Evolutionary conservation across 2,797 vertebrate genomes (phyloP).

Genomic region (Pseudochaenichthys georgianus): DNA sequence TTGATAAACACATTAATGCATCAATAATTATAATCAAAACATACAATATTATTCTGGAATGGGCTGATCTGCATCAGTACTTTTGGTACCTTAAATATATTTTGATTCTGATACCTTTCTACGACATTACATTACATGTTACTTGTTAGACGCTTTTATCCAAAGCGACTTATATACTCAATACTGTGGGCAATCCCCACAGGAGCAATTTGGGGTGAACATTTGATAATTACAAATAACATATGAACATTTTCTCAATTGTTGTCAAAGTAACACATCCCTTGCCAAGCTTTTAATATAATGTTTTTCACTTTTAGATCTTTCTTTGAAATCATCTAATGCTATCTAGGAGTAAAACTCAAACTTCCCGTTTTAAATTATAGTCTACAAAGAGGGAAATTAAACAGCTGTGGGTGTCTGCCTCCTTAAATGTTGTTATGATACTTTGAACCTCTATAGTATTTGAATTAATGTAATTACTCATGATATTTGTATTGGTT

Average conservation of each 20-base stretch:
- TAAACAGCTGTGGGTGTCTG: slow-evolving; percentile 8
- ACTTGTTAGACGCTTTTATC: too few relatives aligned
- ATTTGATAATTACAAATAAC: neutral
- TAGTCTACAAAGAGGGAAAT: neutral
- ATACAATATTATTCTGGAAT: too few relatives aligned
- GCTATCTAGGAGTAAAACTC: neutral
- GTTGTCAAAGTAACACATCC: neutral
- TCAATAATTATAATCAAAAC: too few relatives aligned
- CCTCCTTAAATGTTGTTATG: neutral
- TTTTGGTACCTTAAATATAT: too few relatives aligned
- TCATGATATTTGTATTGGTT: slow-evolving; percentile 20
- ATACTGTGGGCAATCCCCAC: too few relatives aligned
- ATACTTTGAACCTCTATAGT: slow-evolving; percentile 16
- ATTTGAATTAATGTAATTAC: slow-evolving; percentile 15
- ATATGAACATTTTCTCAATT: neutral
- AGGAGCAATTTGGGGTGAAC: neutral
- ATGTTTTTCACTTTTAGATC: neutral
- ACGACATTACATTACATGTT: too few relatives aligned
- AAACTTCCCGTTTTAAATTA: slow-evolving; percentile 22
- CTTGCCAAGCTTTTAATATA: neutral
- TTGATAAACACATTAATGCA: too few relatives aligned
- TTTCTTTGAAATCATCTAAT: slow-evolving; percentile 9
- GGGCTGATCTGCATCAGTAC: too few relatives aligned
- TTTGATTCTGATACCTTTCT: too few relatives aligned
- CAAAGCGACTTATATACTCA: too few relatives aligned